These are phyloP conservation scores for Cygnus buccinator DNA, from an alignment of 2,113 vertebrate genomes.

Conservation along the genomic window DNA sequence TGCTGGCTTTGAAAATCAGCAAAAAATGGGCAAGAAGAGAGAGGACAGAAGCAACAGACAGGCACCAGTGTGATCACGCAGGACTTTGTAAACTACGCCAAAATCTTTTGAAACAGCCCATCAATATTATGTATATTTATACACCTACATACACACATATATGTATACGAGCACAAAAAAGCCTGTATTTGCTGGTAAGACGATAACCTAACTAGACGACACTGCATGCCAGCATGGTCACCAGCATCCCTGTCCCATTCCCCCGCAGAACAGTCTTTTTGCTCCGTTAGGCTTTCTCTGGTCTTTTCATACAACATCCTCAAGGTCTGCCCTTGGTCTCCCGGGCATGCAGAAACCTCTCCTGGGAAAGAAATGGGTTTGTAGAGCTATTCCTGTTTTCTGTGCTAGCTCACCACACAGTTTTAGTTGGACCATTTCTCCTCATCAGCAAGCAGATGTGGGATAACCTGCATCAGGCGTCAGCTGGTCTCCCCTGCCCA, in stretches of 20 bases:
- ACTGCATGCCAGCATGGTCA: neutral
- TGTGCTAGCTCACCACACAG: constrained; percentile 4
- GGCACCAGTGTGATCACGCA: neutral
- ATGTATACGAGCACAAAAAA: neutral
- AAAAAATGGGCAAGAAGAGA: neutral
- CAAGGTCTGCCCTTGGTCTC: constrained; percentile 33
- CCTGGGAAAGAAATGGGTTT: constrained; percentile 24
- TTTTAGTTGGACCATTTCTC: neutral
- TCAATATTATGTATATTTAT: neutral
- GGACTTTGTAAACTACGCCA: neutral
- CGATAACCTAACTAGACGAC: neutral
- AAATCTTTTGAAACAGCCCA: neutral
- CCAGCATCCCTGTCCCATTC: neutral
- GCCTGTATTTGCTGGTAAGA: neutral
- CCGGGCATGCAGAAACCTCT: constrained; percentile 2
- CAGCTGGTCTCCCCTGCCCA: neutral
- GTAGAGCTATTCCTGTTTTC: constrained; percentile 6
- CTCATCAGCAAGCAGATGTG: neutral
- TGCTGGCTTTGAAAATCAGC: neutral
- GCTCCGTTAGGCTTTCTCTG: neutral
- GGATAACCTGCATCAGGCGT: neutral
- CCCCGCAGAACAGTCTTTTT: neutral
- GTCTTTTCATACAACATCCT: neutral
- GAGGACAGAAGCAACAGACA: neutral
- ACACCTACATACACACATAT: no score